Evolutionary conservation across 2,888 invertebrate genomes (phyloP), one percentile per base, ranked within the genome.

Genomic region (Epinotia brunnichana): DNA sequence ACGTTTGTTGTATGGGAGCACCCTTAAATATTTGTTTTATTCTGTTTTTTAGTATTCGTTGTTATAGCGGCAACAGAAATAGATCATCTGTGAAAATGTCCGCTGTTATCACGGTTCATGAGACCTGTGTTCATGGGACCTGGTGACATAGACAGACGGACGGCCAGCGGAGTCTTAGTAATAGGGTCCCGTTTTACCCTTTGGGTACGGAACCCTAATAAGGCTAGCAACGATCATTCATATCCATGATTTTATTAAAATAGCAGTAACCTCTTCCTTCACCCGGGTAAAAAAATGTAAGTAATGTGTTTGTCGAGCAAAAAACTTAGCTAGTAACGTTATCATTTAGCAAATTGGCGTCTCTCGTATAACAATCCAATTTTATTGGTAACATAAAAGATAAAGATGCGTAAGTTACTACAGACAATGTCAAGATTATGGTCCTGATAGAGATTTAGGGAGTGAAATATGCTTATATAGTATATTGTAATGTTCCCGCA

Each of bases 301-400:
- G 74, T 74, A 71, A 73, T 71, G 73, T 74, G 76, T 74, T 77
- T 74, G 74, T 73, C 72, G 63, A 73, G 74, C 69, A 60, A 67
- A 69, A 73, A 71, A 29, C 39, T 39, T n/a, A 17, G 21, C 53
- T 29, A 51, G 24, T 48, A 35, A 63, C 51, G 15, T 35, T 35
- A 35, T n/a, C 63, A 53, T 63, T 63, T 63, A 53, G 63, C 29
- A 51, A 63, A 63, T 53, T 29, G 63, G 17, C 35, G 29, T 17
- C 29, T n/a, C 51, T 63, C 29, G 44, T 13, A 48, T 48, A 48
- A 63, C 29, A 53, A 48, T 29, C n/a, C 53, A 61, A 51, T 19
- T 54, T 53, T 61, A 61, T 61, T 69, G 53, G 29, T 35, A 13
- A 54, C 21, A 60, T 63, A 63, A 53, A 56, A 53, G 35, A 63